Conservation (phyloP, 2,113 vertebrate genomes). For the Phasianus colchicus region DNA sequence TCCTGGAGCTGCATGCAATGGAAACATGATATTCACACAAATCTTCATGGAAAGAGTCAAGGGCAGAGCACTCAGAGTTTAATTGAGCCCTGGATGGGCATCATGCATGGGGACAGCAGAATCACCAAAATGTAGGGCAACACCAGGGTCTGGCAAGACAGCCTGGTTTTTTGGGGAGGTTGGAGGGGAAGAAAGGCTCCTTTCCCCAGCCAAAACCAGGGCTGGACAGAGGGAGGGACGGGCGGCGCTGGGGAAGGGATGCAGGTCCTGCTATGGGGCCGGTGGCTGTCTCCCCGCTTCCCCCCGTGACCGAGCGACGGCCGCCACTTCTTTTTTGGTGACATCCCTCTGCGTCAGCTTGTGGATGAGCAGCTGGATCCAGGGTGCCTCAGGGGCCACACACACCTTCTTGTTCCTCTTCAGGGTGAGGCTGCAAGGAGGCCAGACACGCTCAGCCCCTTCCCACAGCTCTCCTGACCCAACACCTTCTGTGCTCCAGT, state of each 20-base stretch:
- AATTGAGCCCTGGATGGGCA: background rate
- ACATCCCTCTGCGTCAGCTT: constrained; percentile 13
- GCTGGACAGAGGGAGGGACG: rapidly evolving
- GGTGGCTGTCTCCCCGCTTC: background rate
- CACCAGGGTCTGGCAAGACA: rapidly evolving
- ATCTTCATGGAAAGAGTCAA: background rate
- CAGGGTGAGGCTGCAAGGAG: constrained; percentile 44
- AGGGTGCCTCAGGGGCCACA: background rate
- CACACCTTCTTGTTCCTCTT: constrained; percentile 54
- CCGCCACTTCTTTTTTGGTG: rapidly evolving
- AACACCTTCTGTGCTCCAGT: rapidly evolving
- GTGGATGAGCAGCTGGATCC: constrained; percentile 65
- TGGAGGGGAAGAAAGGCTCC: background rate
- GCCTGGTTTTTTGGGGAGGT: background rate
- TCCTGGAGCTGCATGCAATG: background rate
- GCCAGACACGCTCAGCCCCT: background rate
- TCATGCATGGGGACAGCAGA: rapidly evolving
- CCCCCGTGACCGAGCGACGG: rapidly evolving
- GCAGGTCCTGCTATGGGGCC: rapidly evolving
- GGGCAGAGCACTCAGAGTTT: background rate
- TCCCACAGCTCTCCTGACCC: background rate
- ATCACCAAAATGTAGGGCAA: rapidly evolving
- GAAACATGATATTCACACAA: background rate
- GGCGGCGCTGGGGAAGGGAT: background rate
- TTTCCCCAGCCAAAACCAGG: background rate